Evolutionary conservation across 2,797 vertebrate genomes (phyloP).

Genomic region (Mormyrus proboscirostris): DNA sequence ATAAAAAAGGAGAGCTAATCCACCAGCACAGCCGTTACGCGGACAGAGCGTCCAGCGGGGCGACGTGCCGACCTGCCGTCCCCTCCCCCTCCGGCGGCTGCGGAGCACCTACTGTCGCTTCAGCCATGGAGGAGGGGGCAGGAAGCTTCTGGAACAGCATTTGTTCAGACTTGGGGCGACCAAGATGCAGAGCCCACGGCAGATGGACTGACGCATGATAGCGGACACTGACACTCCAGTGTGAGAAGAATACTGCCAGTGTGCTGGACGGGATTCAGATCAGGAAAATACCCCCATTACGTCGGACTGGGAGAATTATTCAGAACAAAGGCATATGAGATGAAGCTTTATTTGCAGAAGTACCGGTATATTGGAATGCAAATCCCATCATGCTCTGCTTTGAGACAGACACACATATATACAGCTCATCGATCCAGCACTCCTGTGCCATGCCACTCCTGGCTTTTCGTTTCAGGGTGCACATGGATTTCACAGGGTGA

Average conservation of each 20-base stretch:
- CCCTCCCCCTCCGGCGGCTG: neutral
- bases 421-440: neutral
- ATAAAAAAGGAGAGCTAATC: constrained; percentile 1
- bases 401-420: neutral
- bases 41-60: neutral
- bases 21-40: neutral
- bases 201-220: neutral
- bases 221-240: neutral
- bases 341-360: neutral
- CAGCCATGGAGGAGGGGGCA: neutral
- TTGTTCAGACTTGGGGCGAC: neutral
- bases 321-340: neutral
- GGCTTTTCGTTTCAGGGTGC: neutral
- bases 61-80: neutral
- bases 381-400: neutral
- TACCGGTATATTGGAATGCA: neutral
- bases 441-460: neutral
- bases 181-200: neutral
- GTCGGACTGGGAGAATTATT: neutral
- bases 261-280: neutral
- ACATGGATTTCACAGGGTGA: neutral
- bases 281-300: neutral
- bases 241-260: neutral
- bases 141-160: neutral
- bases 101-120: neutral